Base-by-base conservation (phyloP, 2,113 vertebrate genomes). In the Sterna hirundo region DNA sequence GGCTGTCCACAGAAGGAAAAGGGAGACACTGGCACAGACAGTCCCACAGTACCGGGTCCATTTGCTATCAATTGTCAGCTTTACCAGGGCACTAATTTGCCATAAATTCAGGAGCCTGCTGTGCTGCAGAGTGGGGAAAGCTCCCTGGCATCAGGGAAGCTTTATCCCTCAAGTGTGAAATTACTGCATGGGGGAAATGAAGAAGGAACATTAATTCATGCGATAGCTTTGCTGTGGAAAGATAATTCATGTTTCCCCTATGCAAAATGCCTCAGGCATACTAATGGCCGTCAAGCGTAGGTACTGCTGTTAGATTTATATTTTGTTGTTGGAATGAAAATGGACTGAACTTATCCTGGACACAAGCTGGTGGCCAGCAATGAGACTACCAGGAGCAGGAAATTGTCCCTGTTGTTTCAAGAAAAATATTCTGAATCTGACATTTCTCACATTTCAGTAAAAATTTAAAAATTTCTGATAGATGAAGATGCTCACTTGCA, bases 131-230 rank as follows among this genome's bases (percentile, higher is more conserved):
- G 11, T 32, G 36, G 49, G 47, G 12, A 83, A 74, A 47, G 57
- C 7, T 86, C 36, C 60, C 44, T 10, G 38, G 34, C 47, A 79
- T 25, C 18, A 22, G 60, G 46, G 40, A 68, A 72, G 46, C 68
- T 94, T 83, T 91, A 23, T 76, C 74, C 27, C 64, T 96, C 88
- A 54, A 52, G 78, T 92, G 93, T 88, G 93, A 88, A 92, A 94
- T 92, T 92, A 71, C 72, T 89, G 36, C 81, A 75, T 10, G 21
- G 62, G 18, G 49, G 75, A 79, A 74, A 62, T 14, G 70, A 34
- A 85, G 72, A 57, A 87, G 30, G 70, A 93, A 44, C 17, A 71
- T 89, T 68, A 78, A 87, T 93, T 91, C 55, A 19, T 17, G 46
- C 1, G 3, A 62, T 57, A 70, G 72, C 52, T 97, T 80, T 70